Evolutionary conservation across 2,113 vertebrate genomes (phyloP), one percentile per base, ranked within the genome.

Genomic region (Anolis carolinensis): DNA sequence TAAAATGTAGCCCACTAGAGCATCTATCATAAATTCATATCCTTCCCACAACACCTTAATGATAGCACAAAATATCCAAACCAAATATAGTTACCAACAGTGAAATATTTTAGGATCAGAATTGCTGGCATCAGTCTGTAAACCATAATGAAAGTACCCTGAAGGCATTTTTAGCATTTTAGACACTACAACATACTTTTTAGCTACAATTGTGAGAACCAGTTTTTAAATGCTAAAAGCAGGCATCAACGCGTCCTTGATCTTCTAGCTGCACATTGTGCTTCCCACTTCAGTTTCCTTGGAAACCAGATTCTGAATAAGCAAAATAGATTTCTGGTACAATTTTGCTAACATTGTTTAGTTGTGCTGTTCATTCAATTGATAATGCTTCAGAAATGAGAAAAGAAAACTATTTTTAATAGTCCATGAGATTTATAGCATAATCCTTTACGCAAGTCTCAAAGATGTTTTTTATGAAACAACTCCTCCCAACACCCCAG

Each of bases 271-370:
- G 71, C 32, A 85, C 23, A 62, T 88, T 93, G 68, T 0, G 0
- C 39, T 32, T 91, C 89, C 44, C 88, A 34, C 20, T 81, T 81
- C 84, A 39, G 84, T 93, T 95, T 89, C 92, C 93, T 91, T 93
- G 91, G 93, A 94, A 94, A 94, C 93, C 86, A 84, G 79, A 74
- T 81, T 30, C 65, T 67, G 75, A 74, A 59, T 68, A 90, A 92
- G 55, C 0, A 1, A 88, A 67, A 91, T 93, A 85, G 30, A 89
- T 21, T 3, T 3, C 1, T 4, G 92, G 90, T 82, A 89, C 93
- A 94, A 91, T 86, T 87, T 25, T 93, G 48, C 52, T 83, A 27
- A 74, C 34, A 62, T 32, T 77, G 86, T 83, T 93, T 89, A 74
- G 92, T 84, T 32, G 7, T 88, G 18, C 67, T 89, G 82, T 80